Base-by-base conservation (phyloP, 1,140 invertebrate species). In the Periplaneta americana region DNA sequence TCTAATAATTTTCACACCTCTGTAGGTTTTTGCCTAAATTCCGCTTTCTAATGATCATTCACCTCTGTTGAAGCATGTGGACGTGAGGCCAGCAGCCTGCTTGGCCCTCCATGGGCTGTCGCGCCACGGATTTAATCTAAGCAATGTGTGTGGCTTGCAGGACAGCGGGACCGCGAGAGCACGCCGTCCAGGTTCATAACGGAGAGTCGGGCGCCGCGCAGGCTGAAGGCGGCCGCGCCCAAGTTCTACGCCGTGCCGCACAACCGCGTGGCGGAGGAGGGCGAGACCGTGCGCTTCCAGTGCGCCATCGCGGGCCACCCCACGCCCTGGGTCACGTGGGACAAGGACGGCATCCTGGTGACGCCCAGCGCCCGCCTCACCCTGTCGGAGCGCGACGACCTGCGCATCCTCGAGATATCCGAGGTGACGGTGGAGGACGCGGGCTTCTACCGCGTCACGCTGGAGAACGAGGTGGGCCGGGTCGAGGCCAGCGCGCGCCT, bases 201-300 rank as follows among this genome's bases (percentile, higher is more conserved):
- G 8, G 39, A 18, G 5, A 31, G 22, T 3, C n/a, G 75, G 18
- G 9, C 28, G 31, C 79, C 34, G 35, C 80, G 66, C 18, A 18
- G 87, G 31, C 83, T 86, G 75, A 86, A 87, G 83, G 84, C 91
- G 33, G 85, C 89, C 48, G 90, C 94, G 3, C 95, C 96, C 0
- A 95, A 95, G 87, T 97, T 98, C 88, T 95, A 96, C 87, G 94
- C 96, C 32, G 93, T 96, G 81, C 96, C 96, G 2, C 95, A 96
- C 85, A 96, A 96, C 86, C 92, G 94, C 75, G 92, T 96, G 10
- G 95, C 92, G 0, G 94, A 96, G 85, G 94, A 96, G 87, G 95
- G 96, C 13, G 95, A 96, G 84, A 94, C 93, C 2, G 92, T 95
- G 1, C 88, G 93, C 11, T 96, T 97, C 87, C 93, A 96, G 84